Evolutionary conservation across 2,113 vertebrate species (phyloP), one percentile per base, ranked within the genome.

Genomic region (Pandion haliaetus): DNA sequence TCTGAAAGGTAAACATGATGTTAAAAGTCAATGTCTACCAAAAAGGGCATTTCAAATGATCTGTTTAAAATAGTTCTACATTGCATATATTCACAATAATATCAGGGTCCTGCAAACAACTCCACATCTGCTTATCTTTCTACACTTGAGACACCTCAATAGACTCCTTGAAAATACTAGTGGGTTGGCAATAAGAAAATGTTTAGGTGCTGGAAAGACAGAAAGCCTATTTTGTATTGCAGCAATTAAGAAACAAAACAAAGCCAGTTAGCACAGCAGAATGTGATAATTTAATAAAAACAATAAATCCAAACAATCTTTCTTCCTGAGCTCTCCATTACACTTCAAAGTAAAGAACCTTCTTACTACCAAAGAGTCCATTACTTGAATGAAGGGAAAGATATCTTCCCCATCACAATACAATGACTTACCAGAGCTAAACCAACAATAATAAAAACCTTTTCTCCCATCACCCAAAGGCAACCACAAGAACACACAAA

Each of bases 1-100:
- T 99, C 99, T 99, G 90, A 84, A 97, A 94, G 7, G 55, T 69
- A 96, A 93, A 96, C 21, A 76, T 1, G 2, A 63, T 62, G 28
- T 94, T 66, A 91, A 85, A 92, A 71, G 52, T 67, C 63, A 91
- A 63, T 28, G 54, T 76, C 65, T 90, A 25, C 31, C 40, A 58
- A 80, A 89, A 76, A 52, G 7, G 6, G 28, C 24, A 62, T 78
- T 93, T 80, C 32, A 86, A 55, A 47, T 44, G 11, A 77, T 54
- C 66, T 91, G 5, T 58, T 82, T 70, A 38, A 82, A 69, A 54
- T 66, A 76, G 66, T 77, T 74, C 29, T 74, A 14, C 16, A 21
- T 82, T 69, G 20, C 42, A 55, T 40, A 78, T 57, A 72, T 15
- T 62, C 40, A 54, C 34, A 86, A 47, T 52, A 76, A 59, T 67